Base-by-base conservation (phyloP, 2,888 invertebrate genomes). In the Sinhomidia bicolor region DNA sequence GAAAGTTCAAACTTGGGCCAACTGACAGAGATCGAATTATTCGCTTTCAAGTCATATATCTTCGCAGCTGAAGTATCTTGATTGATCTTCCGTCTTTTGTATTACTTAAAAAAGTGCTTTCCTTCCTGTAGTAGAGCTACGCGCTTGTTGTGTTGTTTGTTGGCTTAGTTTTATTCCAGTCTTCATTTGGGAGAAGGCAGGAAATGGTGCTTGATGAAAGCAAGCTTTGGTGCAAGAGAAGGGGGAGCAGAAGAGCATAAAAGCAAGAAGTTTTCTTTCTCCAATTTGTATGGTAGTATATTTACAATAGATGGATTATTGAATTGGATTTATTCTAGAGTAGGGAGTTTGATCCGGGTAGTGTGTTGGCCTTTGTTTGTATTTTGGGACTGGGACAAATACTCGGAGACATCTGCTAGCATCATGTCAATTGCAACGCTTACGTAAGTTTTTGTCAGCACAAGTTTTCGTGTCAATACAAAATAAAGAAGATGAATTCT, bases 371-470 rank as follows among this genome's bases (percentile, higher is more conserved):
- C 82, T 83, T 68, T 71, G 65, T 81, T 57, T 62, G 29, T 0
- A 29, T 71, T 29, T 51, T 51, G 47, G 32, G 68, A 51, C 29
- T 47, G 44, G 32, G 65, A 32, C n/a, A 7, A n/a, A 12, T 51
- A 47, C 10, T 14, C 32, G 10, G 17, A 36, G 36, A 57, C 78
- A 41, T 17, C 79, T 10, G 23, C 47, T n/a, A n/a, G n/a, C 36
- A 87, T 14, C 12, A 89, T 89, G 89, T 85, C 89, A 7, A 89
- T 89, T 80, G 89, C 85, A 14, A 89, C 89, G 1, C 12, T 89
- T 20, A 78, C 76, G 89, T 89, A 89, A 89, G 85, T 36, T 5
- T 36, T 7, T 36, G 36, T 3, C 7, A n/a, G 23, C 17, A 20
- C 4, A 41, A 41, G 41, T 41, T 41, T 41, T 41, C 9, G 47